Base-by-base conservation (phyloP, 1,140 invertebrate genomes). In the Adelges cooleyi region DNA sequence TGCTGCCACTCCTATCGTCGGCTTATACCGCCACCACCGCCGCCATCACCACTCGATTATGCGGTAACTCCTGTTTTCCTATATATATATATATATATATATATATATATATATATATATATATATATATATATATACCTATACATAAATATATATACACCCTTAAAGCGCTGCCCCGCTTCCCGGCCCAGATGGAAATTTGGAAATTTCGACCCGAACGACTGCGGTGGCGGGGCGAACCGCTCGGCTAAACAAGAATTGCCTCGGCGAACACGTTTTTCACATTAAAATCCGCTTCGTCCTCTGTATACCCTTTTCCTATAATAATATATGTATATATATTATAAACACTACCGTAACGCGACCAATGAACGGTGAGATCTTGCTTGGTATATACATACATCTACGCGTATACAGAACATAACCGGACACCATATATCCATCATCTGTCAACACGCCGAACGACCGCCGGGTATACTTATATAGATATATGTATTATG, bases 211-310 rank as follows among this genome's bases (percentile, higher is more conserved):
- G 40, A 46, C 56, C 56, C 25, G 53, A 20, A 15, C 15, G 51
- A 13, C 15, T 2, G 52, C 33, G 27, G 29, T 33, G 11, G 5
- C 29, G 29, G n/a, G 29, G 51, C 29, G 33, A 54, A 54, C 38
- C 53, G 53, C 40, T 62, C 44, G 56, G 56, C 56, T 62, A 62
- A 62, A 62, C 56, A 62, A 46, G 42, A 42, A 46, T 62, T 33
- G 56, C 56, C 25, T 62, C 25, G 25, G 27, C 56, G 40, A 62
- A 62, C 56, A 62, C 42, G 56, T 62, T 62, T 62, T 62, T 62
- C 56, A 48, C 56, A 62, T 62, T 62, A 62, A 62, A 62, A 48
- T 33, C 56, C 42, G 29, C 29, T 33, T 33, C 11, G 11, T 33
- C 5, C 56, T 62, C 23, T 46, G 22, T 48, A n/a, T 33, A 48